Evolutionary conservation across 1,140 invertebrate genomes (phyloP).

Genomic region (Paralvinella palmiformis): DNA sequence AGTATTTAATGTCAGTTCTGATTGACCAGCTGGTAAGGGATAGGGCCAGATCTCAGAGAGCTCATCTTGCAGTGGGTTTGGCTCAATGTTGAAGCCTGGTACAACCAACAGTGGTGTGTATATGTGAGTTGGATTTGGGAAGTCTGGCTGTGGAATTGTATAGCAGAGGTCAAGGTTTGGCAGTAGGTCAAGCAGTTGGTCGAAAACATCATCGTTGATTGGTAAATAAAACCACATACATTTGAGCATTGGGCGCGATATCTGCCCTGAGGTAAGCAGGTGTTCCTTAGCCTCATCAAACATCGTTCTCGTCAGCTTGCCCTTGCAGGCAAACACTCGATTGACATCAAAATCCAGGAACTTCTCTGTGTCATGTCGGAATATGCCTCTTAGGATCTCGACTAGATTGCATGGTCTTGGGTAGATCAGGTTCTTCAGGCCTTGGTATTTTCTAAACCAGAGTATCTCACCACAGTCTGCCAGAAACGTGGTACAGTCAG

Average conservation of each 20-base stretch:
- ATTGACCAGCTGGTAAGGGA: conserved; percentile 9
- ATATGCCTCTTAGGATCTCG: conserved; percentile 33
- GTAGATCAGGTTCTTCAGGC: conserved; percentile 35
- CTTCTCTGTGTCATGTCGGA: conserved; percentile 35
- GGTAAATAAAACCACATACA: conserved; percentile 42
- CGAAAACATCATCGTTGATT: conserved; percentile 28
- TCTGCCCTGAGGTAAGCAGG: conserved; percentile 35
- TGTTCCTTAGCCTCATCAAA: conserved; percentile 28
- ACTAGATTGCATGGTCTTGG: conserved; percentile 36
- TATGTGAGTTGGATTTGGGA: conserved; percentile 27
- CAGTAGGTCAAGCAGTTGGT: conserved; percentile 36
- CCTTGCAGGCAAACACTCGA: conserved; percentile 39
- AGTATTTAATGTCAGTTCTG: conserved; percentile 24
- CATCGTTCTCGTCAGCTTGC: conserved; percentile 25
- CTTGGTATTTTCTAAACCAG: conserved; percentile 33
- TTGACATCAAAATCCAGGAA: conserved; percentile 34
- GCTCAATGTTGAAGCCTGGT: not conserved
- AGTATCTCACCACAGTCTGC: conserved; percentile 43
- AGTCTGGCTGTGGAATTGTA: conserved; percentile 37
- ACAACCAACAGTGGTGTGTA: conserved; percentile 33
- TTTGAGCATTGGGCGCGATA: conserved; percentile 41
- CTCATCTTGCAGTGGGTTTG: not conserved
- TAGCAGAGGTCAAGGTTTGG: conserved; percentile 39
- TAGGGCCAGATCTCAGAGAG: not conserved
- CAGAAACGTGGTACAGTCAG: conserved; percentile 36